These are phyloP conservation scores for Herminia tarsipennalis DNA, from an alignment of 2,888 invertebrate species.

Conservation along the genomic window DNA sequence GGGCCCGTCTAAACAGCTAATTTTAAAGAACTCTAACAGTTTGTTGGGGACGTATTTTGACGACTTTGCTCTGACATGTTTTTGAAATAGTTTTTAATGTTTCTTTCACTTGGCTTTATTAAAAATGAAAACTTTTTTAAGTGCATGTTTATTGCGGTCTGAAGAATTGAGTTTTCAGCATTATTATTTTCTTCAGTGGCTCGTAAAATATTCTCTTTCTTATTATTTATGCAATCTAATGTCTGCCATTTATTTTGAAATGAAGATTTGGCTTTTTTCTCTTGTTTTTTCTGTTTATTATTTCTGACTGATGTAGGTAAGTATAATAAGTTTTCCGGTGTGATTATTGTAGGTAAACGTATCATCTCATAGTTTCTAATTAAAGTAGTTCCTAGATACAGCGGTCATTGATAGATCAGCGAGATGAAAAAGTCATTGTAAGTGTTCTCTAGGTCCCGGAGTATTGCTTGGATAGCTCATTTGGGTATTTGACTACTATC, in stretches of 20 bases:
- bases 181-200: background rate
- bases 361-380: no score
- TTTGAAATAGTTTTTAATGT: constrained; percentile 41
- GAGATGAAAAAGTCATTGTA: no score
- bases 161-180: background rate
- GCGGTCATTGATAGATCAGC: no score
- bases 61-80: constrained; percentile 39
- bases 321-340: no score
- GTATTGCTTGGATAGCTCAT: no score
- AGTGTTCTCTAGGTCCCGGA: no score
- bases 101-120: constrained; percentile 20
- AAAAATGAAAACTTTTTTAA: background rate
- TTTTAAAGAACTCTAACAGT: constrained; percentile 71
- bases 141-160: background rate
- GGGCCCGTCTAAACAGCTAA: constrained; percentile 77
- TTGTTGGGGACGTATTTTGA: constrained; percentile 52
- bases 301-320: no score
- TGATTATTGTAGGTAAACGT: no score
- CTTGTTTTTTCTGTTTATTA: no score
- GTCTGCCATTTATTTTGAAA: background rate
- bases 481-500: no score
- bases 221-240: constrained; percentile 5
- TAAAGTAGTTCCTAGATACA: no score
- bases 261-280: background rate
- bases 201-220: constrained; percentile 3